These are phyloP conservation scores for Pachydiplax longipennis DNA, from an alignment of 2,888 invertebrate genomes.

Conservation along the genomic window DNA sequence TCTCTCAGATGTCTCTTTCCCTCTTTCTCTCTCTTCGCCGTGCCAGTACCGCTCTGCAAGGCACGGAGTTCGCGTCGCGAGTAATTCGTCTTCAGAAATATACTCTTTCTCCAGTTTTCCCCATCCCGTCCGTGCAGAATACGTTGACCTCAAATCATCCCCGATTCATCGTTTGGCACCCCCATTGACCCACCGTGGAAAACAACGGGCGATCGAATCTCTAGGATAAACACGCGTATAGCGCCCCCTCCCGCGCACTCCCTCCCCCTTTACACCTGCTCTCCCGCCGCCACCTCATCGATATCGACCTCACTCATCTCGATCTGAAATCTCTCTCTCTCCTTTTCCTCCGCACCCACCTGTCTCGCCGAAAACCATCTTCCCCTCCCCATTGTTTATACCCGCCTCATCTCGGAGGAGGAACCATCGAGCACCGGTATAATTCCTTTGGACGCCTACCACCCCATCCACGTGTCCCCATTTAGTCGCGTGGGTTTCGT, in stretches of 20 bases:
- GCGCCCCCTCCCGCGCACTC: neutral
- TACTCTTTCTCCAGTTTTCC: neutral
- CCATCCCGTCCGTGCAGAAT: neutral
- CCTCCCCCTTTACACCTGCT: neutral
- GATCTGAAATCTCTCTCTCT: neutral
- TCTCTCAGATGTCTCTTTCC: neutral
- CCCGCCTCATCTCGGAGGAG: too few species aligned
- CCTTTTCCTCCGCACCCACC: neutral
- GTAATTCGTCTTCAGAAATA: neutral
- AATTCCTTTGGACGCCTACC: too few species aligned
- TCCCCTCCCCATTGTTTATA: too few species aligned
- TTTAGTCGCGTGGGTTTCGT: too few species aligned
- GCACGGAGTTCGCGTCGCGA: neutral
- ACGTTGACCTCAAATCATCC: neutral
- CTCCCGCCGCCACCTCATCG: neutral
- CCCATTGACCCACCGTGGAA: neutral
- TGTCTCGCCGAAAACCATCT: neutral
- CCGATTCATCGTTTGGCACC: neutral
- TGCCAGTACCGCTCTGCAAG: constrained; percentile 5
- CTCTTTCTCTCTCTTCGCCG: neutral
- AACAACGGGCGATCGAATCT: neutral
- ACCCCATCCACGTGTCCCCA: neutral
- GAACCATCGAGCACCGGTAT: too few species aligned
- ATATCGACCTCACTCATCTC: neutral
- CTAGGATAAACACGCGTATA: neutral